Percentiles rank a stretch among this genome's conserved stretches.
Conservation (phyloP, 2,888 invertebrate genomes). For the Dolichopus griseipennis region DNA sequence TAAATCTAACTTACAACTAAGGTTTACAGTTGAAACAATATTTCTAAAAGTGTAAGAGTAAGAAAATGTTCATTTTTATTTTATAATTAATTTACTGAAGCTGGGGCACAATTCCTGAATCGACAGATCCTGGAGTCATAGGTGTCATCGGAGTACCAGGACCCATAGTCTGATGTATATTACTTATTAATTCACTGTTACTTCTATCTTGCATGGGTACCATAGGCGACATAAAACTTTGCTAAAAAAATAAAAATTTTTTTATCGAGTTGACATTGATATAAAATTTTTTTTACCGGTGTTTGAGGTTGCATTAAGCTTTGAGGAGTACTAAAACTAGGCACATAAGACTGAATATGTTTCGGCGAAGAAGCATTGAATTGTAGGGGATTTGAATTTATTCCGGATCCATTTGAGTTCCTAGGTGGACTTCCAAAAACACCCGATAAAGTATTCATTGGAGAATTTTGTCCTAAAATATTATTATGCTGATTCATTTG, state of each 20-base stretch:
- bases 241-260: slow-evolving; percentile 46
- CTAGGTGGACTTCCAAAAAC: background rate
- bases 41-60: slow-evolving; percentile 56
- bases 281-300: slow-evolving; percentile 52
- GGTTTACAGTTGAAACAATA: slow-evolving; percentile 95
- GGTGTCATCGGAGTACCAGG: slow-evolving; percentile 71
- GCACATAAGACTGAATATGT: slow-evolving; percentile 65
- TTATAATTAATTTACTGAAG: slow-evolving; percentile 30
- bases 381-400: slow-evolving; percentile 48
- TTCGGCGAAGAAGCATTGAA: slow-evolving; percentile 58
- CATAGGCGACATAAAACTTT: slow-evolving; percentile 80
- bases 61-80: background rate
- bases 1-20: slow-evolving; percentile 88
- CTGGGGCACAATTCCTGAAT: slow-evolving; percentile 89
- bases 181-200: slow-evolving; percentile 33
- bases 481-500: slow-evolving; percentile 33
- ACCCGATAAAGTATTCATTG: background rate
- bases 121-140: slow-evolving; percentile 86
- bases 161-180: slow-evolving; percentile 54
- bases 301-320: slow-evolving; percentile 85
- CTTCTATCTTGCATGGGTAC: slow-evolving; percentile 48
- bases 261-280: background rate
- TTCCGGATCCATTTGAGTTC: background rate
- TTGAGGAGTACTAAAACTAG: slow-evolving; percentile 69
- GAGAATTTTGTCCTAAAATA: background rate